phyloP scores from a whole-genome alignment of 1,140 invertebrate genomes.

The Pogonognathellus flavescens region DNA sequence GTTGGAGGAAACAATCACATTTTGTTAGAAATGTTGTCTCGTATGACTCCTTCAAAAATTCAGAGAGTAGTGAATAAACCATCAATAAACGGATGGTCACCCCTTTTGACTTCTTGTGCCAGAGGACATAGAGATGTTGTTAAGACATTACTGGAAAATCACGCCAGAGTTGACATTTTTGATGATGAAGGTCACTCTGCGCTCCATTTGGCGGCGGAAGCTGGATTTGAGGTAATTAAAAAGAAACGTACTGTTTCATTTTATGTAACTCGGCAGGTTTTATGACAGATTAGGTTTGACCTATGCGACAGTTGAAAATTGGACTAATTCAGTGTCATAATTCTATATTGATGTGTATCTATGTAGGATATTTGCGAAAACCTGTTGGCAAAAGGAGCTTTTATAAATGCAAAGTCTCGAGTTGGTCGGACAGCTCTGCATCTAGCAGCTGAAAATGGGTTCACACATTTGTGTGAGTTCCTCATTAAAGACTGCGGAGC shows the following conservation, averaged over 20 bases:
- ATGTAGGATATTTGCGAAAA: conserved; percentile 80
- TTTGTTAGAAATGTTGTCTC: conserved; percentile 90
- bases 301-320: too few species aligned
- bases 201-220: conserved; percentile 76
- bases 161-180: conserved; percentile 98
- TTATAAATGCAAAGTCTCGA: conserved; percentile 95
- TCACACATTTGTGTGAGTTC: conserved; percentile 83
- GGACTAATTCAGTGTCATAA: not conserved
- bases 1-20: conserved; percentile 96
- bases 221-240: conserved; percentile 63
- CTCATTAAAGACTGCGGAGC: conserved; percentile 96
- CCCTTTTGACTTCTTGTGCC: conserved; percentile 91
- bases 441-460: conserved; percentile 95
- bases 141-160: conserved; percentile 87
- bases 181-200: conserved; percentile 96
- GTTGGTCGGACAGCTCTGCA: conserved; percentile 87
- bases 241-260: too few species aligned
- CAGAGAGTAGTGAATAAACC: conserved; percentile 95
- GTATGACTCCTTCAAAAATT: conserved; percentile 87
- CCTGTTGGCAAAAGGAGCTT: conserved; percentile 95
- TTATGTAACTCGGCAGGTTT: too few species aligned
- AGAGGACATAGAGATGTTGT: conserved; percentile 84
- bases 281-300: too few species aligned
- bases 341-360: too few species aligned
- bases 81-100: conserved; percentile 93